Evolutionary conservation across 2,797 vertebrate genomes (phyloP).

Genomic region (Ptychadena robeensis): DNA sequence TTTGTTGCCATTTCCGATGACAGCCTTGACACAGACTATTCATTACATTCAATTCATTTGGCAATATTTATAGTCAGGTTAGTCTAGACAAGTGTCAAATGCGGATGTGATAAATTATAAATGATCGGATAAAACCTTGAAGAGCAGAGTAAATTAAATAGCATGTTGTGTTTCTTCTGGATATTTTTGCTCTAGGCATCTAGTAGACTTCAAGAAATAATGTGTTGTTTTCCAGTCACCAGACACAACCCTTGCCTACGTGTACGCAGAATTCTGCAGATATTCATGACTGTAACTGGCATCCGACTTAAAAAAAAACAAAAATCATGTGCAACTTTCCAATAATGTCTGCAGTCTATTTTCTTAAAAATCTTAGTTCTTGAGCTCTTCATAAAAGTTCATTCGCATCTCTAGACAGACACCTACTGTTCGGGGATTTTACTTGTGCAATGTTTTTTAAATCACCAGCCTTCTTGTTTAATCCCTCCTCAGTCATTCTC

Average conservation of each 20-base stretch:
- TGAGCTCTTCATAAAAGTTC: constrained; percentile 39
- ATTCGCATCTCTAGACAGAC: constrained; percentile 42
- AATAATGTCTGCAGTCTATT: constrained; percentile 25
- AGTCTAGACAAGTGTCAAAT: constrained; percentile 37
- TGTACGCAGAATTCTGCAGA: background rate
- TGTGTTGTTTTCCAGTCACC: constrained; percentile 21
- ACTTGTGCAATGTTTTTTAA: constrained; percentile 28
- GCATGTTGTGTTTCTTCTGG: constrained; percentile 2
- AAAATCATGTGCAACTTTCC: constrained; percentile 8
- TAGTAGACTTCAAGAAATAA: background rate
- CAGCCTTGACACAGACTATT: background rate
- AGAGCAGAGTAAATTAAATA: constrained; percentile 33
- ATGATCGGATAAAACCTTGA: constrained; percentile 16
- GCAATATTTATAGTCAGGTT: constrained; percentile 13
- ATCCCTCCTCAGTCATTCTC: constrained; percentile 39
- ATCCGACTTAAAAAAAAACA: background rate
- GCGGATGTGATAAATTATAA: constrained; percentile 7
- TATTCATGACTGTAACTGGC: background rate
- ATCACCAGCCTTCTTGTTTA: constrained; percentile 26
- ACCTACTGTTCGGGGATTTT: constrained; percentile 32
- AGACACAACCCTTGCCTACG: background rate
- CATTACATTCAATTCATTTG: constrained; percentile 12
- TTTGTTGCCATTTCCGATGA: background rate
- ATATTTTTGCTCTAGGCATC: constrained; percentile 18
- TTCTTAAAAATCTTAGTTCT: constrained; percentile 41